A percentile compares a stretch with the other conserved stretches of the same genome.
These are phyloP conservation scores for Budorcas taxicolor DNA, from an alignment of 2,113 vertebrate genomes.

Conservation along the genomic window DNA sequence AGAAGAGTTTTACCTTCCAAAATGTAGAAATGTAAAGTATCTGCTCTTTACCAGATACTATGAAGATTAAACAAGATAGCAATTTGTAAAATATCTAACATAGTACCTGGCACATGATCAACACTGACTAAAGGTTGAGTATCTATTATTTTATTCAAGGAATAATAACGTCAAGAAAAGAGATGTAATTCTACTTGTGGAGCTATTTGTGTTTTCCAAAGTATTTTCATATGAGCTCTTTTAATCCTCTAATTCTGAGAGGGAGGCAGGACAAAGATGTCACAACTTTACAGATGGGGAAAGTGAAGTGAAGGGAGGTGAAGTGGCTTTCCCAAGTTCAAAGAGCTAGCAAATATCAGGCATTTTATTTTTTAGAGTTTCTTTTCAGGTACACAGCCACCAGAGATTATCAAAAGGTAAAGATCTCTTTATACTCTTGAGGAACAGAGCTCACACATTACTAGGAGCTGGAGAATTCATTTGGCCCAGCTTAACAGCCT, in stretches of 20 bases:
- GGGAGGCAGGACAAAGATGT: not conserved
- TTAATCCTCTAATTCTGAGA: not conserved
- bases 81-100: not conserved
- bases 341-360: not conserved
- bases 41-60: not conserved
- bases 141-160: not conserved
- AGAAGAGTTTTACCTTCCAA: not conserved
- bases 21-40: not conserved
- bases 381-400: conserved; percentile 10
- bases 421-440: not conserved
- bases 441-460: not conserved
- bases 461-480: conserved; percentile 26
- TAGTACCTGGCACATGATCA: not conserved
- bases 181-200: not conserved
- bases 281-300: not conserved
- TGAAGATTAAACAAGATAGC: not conserved
- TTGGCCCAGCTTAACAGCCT: not conserved
- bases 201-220: not conserved
- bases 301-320: not conserved
- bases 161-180: not conserved
- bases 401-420: conserved; percentile 14
- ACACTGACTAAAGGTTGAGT: not conserved
- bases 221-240: not conserved
- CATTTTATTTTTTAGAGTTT: conserved; percentile 6
- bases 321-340: conserved; percentile 14